These are phyloP conservation scores for Drosophila bocki DNA, from an alignment of 1,140 invertebrate species.

Conservation along the genomic window DNA sequence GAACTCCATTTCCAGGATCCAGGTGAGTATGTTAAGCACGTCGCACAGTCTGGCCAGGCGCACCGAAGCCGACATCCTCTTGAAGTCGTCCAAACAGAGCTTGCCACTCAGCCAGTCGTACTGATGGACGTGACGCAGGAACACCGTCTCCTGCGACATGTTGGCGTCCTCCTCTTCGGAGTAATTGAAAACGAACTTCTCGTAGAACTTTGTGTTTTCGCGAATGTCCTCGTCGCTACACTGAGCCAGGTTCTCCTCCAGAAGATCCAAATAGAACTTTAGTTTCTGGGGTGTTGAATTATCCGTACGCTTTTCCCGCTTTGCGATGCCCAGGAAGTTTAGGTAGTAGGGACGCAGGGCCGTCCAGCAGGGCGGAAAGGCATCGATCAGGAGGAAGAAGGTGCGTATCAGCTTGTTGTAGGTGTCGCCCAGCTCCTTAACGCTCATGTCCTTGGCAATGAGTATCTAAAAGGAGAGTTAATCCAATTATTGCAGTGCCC, in stretches of 20 bases:
- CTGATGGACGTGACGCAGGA: conserved; percentile 57
- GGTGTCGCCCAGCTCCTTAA: conserved; percentile 36
- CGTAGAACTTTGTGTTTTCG: conserved; percentile 33
- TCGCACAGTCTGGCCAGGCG: conserved; percentile 58
- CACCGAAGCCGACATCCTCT: conserved; percentile 48
- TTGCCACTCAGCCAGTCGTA: conserved; percentile 67
- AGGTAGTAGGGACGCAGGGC: conserved; percentile 64
- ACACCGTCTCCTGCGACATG: conserved; percentile 48
- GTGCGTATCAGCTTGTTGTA: conserved; percentile 54
- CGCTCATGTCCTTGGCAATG: conserved; percentile 35
- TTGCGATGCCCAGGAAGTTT: conserved; percentile 51
- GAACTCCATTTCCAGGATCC: conserved; percentile 63
- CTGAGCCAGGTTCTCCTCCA: conserved; percentile 49
- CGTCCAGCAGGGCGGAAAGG: conserved; percentile 72
- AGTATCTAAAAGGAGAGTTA: conserved; percentile 38
- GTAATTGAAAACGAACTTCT: conserved; percentile 31
- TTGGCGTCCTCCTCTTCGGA: conserved; percentile 47
- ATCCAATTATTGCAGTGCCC: not conserved
- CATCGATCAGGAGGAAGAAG: conserved; percentile 57
- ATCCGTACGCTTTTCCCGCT: not conserved
- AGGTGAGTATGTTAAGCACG: conserved; percentile 55
- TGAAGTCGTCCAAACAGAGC: conserved; percentile 64
- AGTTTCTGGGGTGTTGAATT: conserved; percentile 40
- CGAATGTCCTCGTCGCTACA: conserved; percentile 48
- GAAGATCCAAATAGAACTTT: conserved; percentile 48